These are phyloP conservation scores for Pogonocichla stellata DNA, from an alignment of 2,113 vertebrate genomes.

Conservation along the genomic window DNA sequence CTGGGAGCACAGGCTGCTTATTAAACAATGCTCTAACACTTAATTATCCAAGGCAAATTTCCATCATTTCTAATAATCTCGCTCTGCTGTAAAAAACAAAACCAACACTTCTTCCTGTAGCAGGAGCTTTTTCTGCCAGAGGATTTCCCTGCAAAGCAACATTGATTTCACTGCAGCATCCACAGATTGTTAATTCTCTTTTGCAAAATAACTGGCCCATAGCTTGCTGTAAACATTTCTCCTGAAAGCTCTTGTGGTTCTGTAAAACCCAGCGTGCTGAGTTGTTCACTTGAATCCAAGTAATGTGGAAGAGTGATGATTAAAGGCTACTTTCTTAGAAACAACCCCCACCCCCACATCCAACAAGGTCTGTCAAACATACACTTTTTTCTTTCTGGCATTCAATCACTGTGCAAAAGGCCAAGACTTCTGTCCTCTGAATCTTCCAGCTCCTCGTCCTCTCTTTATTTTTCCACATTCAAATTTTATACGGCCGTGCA, in stretches of 20 bases:
- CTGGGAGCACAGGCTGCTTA: background rate
- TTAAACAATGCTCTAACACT: background rate
- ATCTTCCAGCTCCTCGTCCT: background rate
- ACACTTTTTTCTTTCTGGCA: background rate
- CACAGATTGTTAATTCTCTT: slow-evolving; percentile 10
- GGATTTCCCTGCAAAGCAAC: slow-evolving; percentile 37
- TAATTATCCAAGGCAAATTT: background rate
- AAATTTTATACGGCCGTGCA: background rate
- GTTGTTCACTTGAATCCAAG: background rate
- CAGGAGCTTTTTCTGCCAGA: slow-evolving; percentile 23
- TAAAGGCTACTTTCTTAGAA: slow-evolving; percentile 60
- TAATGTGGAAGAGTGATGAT: background rate
- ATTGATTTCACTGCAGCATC: slow-evolving; percentile 61
- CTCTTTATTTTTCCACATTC: background rate
- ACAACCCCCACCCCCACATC: background rate
- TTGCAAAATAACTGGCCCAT: background rate
- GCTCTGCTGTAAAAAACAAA: background rate
- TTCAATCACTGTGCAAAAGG: background rate
- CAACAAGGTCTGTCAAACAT: background rate
- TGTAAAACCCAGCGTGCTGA: background rate
- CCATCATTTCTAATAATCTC: background rate
- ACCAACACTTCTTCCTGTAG: background rate
- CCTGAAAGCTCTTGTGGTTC: background rate
- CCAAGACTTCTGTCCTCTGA: background rate
- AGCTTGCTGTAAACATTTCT: background rate